Evolutionary conservation across 2,113 vertebrate genomes (phyloP).

Genomic region (Campylomormyrus tamandua): DNA sequence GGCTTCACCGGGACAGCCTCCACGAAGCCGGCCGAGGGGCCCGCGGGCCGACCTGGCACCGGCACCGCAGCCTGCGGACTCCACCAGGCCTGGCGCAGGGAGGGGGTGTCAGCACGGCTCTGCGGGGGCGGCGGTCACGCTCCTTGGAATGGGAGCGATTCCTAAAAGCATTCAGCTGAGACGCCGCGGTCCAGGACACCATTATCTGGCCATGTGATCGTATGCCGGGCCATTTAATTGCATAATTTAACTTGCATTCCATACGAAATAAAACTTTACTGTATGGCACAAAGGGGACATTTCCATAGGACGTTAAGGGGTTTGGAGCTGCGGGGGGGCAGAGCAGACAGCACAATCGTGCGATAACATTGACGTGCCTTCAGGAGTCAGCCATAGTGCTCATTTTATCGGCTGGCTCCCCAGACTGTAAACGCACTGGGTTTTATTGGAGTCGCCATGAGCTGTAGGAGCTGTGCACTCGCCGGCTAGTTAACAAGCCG

Average conservation of each 20-base stretch:
- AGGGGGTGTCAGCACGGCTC: neutral
- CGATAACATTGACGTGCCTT: neutral
- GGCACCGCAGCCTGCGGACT: neutral
- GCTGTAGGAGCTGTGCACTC: neutral
- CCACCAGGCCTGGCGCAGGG: neutral
- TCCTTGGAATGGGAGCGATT: neutral
- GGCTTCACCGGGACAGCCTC: neutral
- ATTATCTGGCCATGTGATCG: neutral
- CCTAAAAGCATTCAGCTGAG: neutral
- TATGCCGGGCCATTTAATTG: neutral
- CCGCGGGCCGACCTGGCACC: neutral
- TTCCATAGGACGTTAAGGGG: neutral
- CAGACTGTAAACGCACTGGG: neutral
- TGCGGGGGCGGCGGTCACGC: neutral
- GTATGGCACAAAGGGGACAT: neutral
- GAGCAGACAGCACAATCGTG: neutral
- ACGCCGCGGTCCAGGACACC: neutral
- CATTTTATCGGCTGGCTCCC: neutral
- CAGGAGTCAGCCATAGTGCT: neutral
- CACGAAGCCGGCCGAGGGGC: neutral
- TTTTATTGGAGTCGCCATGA: neutral
- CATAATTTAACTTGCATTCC: neutral
- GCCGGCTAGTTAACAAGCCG: constrained; percentile 3
- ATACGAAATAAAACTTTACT: neutral
- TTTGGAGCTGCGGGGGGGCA: neutral